Evolutionary conservation across 1,140 invertebrate species (phyloP), one percentile per base, ranked within the genome.

Genomic region (Chlorops oryzae): DNA sequence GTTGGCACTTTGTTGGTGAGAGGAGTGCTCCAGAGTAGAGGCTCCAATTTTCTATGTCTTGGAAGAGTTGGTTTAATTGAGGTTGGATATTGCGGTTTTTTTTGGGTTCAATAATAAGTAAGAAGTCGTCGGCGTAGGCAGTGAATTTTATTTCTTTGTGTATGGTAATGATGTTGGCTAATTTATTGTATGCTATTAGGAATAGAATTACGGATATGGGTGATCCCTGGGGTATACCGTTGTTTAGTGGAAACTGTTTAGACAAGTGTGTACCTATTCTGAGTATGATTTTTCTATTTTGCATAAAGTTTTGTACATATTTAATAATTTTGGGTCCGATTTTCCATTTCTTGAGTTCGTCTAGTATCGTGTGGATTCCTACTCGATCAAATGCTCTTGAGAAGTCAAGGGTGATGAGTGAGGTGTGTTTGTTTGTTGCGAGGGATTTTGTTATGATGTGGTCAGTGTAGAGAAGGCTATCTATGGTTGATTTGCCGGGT

Each of bases 171-270:
- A 41, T 22, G 15, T 52, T 40, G 12, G 10, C 10, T 2, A 52
- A 5, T 41, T 51, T 54, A 21, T 57, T 47, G 23, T 28, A 57
- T 3, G 55, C 55, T 7, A 51, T 53, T 7, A 54, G 15, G 17
- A 54, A 56, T 5, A 54, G 21, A 10, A 57, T 35, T 1, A 51
- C 55, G 1, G 48, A 56, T 12, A 53, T n/a, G 7, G 51, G 55
- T 3, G 55, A 53, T n/a, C 44, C 47, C 40, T 57, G 55, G 20
- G 45, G 51, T 2, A 54, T 45, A 1, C 55, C 55, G 22, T 57
- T 54, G 9, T 40, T 3, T 15, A 54, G 7, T 20, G 28, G 10
- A 27, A 23, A 27, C 12, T n/a, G 1, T 22, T 44, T n/a, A 13
- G 28, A 45, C n/a, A 13, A 18, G 38, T 40, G 20, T 28, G 39